Conservation (phyloP, 30 jellyfish, hydroid and myxozoan genomes). For the Hydractinia symbiolongicarpus region DNA sequence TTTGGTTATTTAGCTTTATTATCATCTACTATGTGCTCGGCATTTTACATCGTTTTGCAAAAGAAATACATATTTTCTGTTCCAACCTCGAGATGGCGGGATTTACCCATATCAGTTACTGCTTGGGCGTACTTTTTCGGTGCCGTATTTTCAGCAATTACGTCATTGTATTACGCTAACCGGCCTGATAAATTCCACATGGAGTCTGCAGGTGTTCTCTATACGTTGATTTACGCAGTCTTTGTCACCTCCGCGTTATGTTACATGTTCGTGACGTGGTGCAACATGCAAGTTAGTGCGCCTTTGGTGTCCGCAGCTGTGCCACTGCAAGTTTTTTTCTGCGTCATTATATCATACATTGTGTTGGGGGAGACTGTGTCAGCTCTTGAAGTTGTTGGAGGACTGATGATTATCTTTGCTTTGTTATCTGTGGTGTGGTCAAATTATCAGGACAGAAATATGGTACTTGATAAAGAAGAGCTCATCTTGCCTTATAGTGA, state of each 20-base stretch:
- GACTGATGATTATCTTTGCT: conserved; percentile 22
- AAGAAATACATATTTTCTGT: conserved; percentile 21
- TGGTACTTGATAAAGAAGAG: too few relatives aligned
- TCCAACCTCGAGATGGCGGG: conserved; percentile 36
- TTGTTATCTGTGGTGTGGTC: conserved; percentile 22
- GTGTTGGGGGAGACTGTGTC: conserved; percentile 35
- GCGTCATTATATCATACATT: conserved; percentile 30
- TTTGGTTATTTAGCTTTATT: conserved; percentile 30
- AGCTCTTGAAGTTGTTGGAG: conserved; percentile 30
- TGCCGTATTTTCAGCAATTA: conserved; percentile 14
- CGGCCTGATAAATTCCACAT: conserved; percentile 32
- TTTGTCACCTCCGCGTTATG: conserved; percentile 32
- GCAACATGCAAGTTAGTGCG: conserved; percentile 33
- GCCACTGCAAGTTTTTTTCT: conserved; percentile 43
- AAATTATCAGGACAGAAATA: background rate
- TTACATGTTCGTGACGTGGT: conserved; percentile 32
- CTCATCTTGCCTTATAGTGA: too few relatives aligned
- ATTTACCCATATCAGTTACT: conserved; percentile 25
- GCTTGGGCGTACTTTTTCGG: conserved; percentile 48
- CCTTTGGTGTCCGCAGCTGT: conserved; percentile 36
- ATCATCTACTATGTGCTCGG: conserved; percentile 17
- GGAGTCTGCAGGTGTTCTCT: conserved; percentile 4
- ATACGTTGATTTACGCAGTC: conserved; percentile 25
- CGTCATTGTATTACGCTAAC: conserved; percentile 28
- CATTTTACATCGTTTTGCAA: conserved; percentile 28